Evolutionary conservation across 2,797 vertebrate genomes (phyloP).

Genomic region (Rallus crepitans): DNA sequence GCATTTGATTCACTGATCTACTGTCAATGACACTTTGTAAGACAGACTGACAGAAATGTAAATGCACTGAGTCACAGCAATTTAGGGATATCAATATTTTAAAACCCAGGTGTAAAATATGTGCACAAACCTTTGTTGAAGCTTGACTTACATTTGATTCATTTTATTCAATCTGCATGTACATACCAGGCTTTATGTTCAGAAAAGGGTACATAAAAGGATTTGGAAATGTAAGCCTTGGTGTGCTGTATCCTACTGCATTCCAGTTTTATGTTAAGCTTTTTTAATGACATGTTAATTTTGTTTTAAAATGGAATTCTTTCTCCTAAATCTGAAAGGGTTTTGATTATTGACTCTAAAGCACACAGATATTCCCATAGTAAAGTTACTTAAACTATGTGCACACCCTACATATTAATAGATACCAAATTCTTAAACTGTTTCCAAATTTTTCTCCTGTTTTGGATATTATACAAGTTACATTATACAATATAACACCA

Average conservation of each 20-base stretch:
- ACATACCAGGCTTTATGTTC: neutral
- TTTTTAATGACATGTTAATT: neutral
- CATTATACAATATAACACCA: neutral
- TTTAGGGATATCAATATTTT: neutral
- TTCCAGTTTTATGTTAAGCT: neutral
- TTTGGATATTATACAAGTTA: neutral
- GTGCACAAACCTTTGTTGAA: neutral
- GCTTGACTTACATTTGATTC: neutral
- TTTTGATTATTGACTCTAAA: slow-evolving; percentile 4
- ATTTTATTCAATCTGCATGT: neutral
- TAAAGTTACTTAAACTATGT: slow-evolving; percentile 33
- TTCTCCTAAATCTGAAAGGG: slow-evolving; percentile 19
- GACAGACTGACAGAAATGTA: neutral
- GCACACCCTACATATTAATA: neutral
- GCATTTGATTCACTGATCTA: neutral
- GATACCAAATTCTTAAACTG: neutral
- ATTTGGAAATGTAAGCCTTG: neutral
- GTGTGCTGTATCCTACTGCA: neutral
- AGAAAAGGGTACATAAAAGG: neutral
- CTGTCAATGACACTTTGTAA: neutral
- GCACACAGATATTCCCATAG: neutral
- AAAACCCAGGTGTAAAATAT: neutral
- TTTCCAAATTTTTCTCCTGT: slow-evolving; percentile 16
- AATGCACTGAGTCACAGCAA: neutral
- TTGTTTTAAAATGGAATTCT: neutral